Evolutionary conservation across 2,797 vertebrate genomes (phyloP), one percentile per base, ranked within the genome.

Genomic region (Selene dorsalis): DNA sequence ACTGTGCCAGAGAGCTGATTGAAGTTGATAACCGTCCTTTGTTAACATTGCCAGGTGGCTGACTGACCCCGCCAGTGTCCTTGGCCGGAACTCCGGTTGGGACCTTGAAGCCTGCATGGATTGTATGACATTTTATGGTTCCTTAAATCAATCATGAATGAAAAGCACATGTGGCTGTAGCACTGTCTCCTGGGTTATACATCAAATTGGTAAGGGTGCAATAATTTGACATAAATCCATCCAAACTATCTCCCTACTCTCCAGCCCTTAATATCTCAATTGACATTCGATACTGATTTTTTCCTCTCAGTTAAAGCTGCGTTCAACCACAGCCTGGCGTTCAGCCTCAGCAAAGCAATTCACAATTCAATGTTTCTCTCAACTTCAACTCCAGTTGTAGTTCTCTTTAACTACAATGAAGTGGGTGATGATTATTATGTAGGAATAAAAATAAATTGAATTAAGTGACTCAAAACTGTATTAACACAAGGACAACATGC

Each of bases 31-130:
- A 82, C 74, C 72, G 52, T 83, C 47, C 83, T 83, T 81, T 75
- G 79, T 84, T 82, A 56, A 73, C 52, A 68, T 66, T n/a, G 77
- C 84, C 88, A 92, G 86, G 87, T 91, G 88, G 79, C 78, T 80
- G 43, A 56, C 20, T 43, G 43, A 86, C 84, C 83, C 64, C 69
- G 24, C 77, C 82, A 53, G 0, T 80, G 79, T 91, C 82, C 87
- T 91, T 93, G 86, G 87, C 75, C 12, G 1, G 18, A 83, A 35
- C 43, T 50, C 43, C 3, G 13, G 45, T 77, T 45, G 57, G 61
- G 78, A 84, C 74, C 53, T 50, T 82, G 50, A 90, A 82, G 69
- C 84, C 65, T 80, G 53, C 60, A 28, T 67, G 69, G 78, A 80
- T 83, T 74, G 28, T 68, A 60, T 77, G 73, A 84, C 53, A 79